Evolutionary conservation across 1,140 invertebrate species (phyloP), one percentile per base, ranked within the genome.

Genomic region (Brachionus asplanchnoidis): DNA sequence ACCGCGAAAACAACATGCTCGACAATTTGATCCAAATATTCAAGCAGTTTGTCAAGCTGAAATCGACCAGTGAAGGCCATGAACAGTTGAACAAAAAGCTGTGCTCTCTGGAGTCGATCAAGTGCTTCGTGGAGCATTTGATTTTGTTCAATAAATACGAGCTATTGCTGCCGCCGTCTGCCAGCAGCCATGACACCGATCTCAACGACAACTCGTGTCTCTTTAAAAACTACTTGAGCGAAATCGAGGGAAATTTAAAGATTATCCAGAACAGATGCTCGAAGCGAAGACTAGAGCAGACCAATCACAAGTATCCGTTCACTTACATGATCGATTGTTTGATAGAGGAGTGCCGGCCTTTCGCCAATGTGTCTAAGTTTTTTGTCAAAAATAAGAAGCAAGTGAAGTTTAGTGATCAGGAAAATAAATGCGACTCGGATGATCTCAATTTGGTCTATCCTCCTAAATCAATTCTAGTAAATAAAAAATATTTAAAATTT

Each of bases 281-380:
- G 20, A 77, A 28, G 14, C 20, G 73, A 50, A 11, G 20, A 17
- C 73, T 50, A 9, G 70, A 75, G 17, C 70, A 75, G 40, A 36
- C 42, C 5, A 36, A 77, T 3, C 20, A 46, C n/a, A 77, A 77
- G 46, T 77, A 77, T 12, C 73, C 73, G 11, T 77, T 77, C 26
- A 77, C 73, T 23, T 77, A 77, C 26, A 50, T 77, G 20, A 77
- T 77, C 26, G 73, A 77, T 77, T 77, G 73, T 77, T 50, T 77
- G n/a, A 26, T 77, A 4, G 73, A 77, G n/a, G 73, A 77, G 14
- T 77, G 73, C 9, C n/a, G 23, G 23, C 42, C 42, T 12, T 77
- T 26, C 7, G 73, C 73, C 3, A 77, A 77, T 50, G 46, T 46
- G 73, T 77, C 73, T 0, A 77, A 77, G 26, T 77, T 77, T 36